These are phyloP conservation scores for Alaudala cheleensis DNA, from an alignment of 2,113 vertebrate genomes.

Conservation along the genomic window DNA sequence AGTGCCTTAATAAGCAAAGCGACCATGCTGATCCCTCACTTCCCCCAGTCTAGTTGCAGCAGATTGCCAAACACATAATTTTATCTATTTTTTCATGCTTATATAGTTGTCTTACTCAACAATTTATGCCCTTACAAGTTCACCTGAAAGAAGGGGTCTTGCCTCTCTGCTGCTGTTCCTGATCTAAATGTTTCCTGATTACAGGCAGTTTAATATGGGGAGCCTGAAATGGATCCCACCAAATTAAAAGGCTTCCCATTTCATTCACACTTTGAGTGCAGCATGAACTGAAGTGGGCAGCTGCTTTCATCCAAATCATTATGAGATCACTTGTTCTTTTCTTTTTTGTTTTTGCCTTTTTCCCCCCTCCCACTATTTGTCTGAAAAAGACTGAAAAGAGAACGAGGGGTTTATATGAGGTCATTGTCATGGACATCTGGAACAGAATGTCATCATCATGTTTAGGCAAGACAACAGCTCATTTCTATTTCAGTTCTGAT, in stretches of 20 bases:
- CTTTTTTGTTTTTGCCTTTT: neutral
- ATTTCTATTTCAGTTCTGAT: neutral
- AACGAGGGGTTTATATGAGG: neutral
- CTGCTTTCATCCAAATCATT: conserved; percentile 44
- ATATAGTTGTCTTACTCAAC: neutral
- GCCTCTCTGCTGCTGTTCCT: neutral
- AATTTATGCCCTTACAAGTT: neutral
- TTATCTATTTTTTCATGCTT: neutral
- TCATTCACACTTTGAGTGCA: neutral
- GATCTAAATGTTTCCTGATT: neutral
- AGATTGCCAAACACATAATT: neutral
- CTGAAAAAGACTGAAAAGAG: neutral
- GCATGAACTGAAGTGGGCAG: conserved; percentile 49
- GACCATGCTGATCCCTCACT: neutral
- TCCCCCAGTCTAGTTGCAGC: neutral
- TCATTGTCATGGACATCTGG: neutral
- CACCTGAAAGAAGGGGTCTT: neutral
- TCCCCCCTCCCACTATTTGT: neutral
- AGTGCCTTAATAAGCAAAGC: neutral
- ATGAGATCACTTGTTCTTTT: neutral
- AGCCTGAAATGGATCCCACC: neutral
- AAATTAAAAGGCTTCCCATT: conserved; percentile 33
- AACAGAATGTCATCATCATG: neutral
- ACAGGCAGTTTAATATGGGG: neutral
- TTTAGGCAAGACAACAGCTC: conserved; percentile 15